These are phyloP conservation scores for Danionella cerebrum DNA, from an alignment of 2,113 vertebrate genomes.

Conservation along the genomic window DNA sequence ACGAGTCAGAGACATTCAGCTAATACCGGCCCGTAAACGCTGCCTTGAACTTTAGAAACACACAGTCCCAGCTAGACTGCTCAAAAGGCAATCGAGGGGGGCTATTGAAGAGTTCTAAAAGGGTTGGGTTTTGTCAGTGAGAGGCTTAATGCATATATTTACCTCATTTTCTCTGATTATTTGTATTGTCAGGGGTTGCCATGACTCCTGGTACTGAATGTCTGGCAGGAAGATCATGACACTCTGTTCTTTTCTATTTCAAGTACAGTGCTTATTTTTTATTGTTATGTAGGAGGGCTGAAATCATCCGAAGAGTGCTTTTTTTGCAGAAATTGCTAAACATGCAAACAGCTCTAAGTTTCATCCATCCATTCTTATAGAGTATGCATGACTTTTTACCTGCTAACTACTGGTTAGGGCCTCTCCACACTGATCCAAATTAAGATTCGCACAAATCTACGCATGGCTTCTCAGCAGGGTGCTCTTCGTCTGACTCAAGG, in stretches of 20 bases:
- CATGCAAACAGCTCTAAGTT: background rate
- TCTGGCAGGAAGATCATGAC: slow-evolving; percentile 30
- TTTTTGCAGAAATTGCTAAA: slow-evolving; percentile 11
- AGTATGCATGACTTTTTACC: too few relatives aligned
- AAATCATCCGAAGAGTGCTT: slow-evolving; percentile 26
- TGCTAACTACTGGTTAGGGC: too few relatives aligned
- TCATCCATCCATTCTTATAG: too few relatives aligned
- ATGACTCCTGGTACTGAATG: slow-evolving; percentile 43
- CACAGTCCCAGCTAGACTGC: background rate
- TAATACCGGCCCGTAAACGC: background rate
- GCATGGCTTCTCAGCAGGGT: too few relatives aligned
- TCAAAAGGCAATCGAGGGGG: background rate
- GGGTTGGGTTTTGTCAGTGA: slow-evolving; percentile 45
- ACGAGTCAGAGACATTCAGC: background rate
- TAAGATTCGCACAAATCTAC: too few relatives aligned
- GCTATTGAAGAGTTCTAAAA: background rate
- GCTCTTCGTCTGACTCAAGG: too few relatives aligned
- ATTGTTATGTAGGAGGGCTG: slow-evolving; percentile 2
- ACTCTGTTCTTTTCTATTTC: slow-evolving; percentile 36
- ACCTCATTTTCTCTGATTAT: slow-evolving; percentile 50
- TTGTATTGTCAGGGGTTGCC: slow-evolving; percentile 48
- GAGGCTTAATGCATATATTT: slow-evolving; percentile 43
- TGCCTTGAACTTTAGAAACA: background rate
- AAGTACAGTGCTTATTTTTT: slow-evolving; percentile 22
- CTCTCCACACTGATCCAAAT: too few relatives aligned